phyloP scores from a whole-genome alignment of 2,888 invertebrate genomes.

The Ochropacha duplaris region DNA sequence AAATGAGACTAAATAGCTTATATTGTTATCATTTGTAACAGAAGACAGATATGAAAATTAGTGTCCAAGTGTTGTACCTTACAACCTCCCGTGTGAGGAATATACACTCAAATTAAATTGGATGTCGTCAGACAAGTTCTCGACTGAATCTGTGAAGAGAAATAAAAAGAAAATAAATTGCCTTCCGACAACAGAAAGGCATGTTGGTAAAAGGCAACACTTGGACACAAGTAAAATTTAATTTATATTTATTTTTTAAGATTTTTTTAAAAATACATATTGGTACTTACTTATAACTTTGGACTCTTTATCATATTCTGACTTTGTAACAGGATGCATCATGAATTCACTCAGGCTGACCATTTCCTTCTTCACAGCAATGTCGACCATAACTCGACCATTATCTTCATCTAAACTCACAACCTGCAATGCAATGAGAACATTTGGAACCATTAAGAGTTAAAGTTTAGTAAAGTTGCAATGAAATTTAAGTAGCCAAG shows the following conservation, averaged over 20 bases:
- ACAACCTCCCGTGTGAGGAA: conserved; percentile 31
- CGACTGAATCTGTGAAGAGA: conserved; percentile 53
- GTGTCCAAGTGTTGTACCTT: conserved; percentile 37
- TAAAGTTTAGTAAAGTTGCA: no score
- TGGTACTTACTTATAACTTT: conserved; percentile 92
- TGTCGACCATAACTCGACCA: conserved; percentile 89
- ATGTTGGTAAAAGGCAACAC: no score
- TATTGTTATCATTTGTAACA: no score
- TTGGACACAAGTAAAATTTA: neutral
- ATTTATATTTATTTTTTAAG: neutral
- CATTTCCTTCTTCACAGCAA: conserved; percentile 86
- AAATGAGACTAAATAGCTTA: no score
- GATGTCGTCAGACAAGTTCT: conserved; percentile 45
- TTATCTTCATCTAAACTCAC: conserved; percentile 92
- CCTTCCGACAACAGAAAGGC: no score
- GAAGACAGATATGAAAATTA: conserved; percentile 8
- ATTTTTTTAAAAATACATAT: no score
- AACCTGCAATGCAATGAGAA: conserved; percentile 79
- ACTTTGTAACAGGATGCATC: conserved; percentile 89
- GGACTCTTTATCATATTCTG: conserved; percentile 91
- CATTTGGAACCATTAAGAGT: neutral
- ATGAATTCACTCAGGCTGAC: conserved; percentile 90
- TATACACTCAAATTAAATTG: conserved; percentile 37
- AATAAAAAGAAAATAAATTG: conserved; percentile 14
- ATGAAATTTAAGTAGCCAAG: no score